phyloP scores from a whole-genome alignment of 2,113 vertebrate species.

The Daphoenositta chrysoptera region DNA sequence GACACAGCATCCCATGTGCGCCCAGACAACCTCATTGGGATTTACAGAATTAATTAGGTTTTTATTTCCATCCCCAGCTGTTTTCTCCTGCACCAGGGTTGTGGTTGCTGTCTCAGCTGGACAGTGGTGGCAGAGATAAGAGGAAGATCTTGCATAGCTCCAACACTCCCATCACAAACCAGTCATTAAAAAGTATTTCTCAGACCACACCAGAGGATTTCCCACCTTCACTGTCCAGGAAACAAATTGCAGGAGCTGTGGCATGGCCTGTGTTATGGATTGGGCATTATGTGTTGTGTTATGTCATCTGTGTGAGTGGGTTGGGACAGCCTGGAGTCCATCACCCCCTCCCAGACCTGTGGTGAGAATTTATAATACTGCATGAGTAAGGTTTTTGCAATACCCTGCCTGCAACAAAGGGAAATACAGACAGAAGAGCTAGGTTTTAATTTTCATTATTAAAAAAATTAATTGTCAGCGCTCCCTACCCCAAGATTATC shows the following conservation, averaged over 20 bases:
- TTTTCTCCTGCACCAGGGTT: conserved; percentile 37
- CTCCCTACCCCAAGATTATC: background rate
- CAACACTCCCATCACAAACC: background rate
- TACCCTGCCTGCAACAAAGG: background rate
- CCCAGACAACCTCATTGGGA: conserved; percentile 67
- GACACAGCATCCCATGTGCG: conserved; percentile 47
- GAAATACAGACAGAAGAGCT: background rate
- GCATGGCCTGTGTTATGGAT: background rate
- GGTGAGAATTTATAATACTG: background rate
- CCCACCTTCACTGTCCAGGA: background rate
- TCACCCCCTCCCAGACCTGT: background rate
- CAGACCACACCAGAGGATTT: background rate
- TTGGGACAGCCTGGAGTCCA: background rate
- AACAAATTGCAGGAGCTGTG: background rate
- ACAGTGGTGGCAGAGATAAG: conserved; percentile 3
- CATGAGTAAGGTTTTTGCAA: background rate
- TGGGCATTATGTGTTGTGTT: background rate
- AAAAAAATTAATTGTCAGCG: background rate
- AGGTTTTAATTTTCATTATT: background rate
- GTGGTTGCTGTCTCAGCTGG: conserved; percentile 50
- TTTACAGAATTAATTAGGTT: conserved; percentile 76
- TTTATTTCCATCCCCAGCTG: conserved; percentile 72
- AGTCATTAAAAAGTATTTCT: background rate
- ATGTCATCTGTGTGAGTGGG: background rate
- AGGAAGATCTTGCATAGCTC: conserved; percentile 3